Percentiles rank a stretch among this genome's conserved stretches.
These are phyloP conservation scores for Acromyrmex echinatior DNA, from an alignment of 1,140 invertebrate genomes.

Conservation along the genomic window DNA sequence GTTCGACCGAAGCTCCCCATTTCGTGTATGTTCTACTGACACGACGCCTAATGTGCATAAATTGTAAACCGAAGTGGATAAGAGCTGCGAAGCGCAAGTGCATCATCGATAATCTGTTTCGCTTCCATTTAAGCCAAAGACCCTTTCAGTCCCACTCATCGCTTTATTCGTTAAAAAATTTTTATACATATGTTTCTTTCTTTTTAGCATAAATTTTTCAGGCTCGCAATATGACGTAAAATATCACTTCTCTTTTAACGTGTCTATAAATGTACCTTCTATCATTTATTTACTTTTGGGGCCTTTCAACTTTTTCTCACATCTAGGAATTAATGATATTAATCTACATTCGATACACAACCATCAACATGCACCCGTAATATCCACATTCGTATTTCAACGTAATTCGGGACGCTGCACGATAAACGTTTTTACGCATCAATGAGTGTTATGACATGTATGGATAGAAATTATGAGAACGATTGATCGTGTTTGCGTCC, in stretches of 20 bases:
- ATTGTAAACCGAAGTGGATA: conserved; percentile 45
- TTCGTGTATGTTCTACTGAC: conserved; percentile 6
- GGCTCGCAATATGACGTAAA: neutral
- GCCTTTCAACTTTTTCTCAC: neutral
- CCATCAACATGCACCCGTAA: conserved; percentile 8
- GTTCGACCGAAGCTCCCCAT: conserved; percentile 33
- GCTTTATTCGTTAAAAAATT: conserved; percentile 3
- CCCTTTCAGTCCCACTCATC: neutral
- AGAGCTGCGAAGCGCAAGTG: conserved; percentile 42
- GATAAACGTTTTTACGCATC: conserved; percentile 49
- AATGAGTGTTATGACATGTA: conserved; percentile 4
- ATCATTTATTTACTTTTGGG: neutral
- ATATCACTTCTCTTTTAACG: neutral
- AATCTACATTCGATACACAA: neutral
- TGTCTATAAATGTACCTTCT: neutral
- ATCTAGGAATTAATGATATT: neutral
- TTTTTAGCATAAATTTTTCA: neutral
- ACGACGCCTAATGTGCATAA: conserved; percentile 56
- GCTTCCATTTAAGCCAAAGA: neutral
- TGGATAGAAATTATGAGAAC: conserved; percentile 35
- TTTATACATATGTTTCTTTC: too few species aligned
- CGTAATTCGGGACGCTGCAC: conserved; percentile 24
- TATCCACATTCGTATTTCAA: conserved; percentile 17
- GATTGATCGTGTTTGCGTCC: conserved; percentile 35
- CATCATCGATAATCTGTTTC: conserved; percentile 54